Conservation (phyloP, 2,888 invertebrate species). For the Folsomia candida region DNA sequence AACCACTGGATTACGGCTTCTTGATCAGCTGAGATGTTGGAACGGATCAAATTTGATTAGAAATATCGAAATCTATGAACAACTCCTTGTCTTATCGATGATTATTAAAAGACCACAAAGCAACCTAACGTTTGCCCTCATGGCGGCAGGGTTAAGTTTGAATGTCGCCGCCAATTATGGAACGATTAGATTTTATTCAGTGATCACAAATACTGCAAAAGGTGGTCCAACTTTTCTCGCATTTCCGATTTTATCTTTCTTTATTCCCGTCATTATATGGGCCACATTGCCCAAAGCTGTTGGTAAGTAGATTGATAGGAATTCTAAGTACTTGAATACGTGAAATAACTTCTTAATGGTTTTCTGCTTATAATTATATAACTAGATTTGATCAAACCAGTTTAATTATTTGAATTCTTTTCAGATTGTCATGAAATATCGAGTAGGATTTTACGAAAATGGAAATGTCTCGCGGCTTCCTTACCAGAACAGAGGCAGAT, state of each 20-base stretch:
- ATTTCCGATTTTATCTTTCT: not conserved
- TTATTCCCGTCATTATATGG: not conserved
- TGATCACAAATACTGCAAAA: too few relatives aligned
- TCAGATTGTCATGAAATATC: too few relatives aligned
- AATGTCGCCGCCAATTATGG: not conserved
- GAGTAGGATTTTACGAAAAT: too few relatives aligned
- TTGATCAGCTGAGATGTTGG: not conserved
- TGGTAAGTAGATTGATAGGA: too few relatives aligned
- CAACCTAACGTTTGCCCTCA: not conserved
- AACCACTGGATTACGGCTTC: not conserved
- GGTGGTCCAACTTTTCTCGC: not conserved
- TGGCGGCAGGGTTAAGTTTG: not conserved
- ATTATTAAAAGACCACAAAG: not conserved
- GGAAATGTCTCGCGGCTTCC: too few relatives aligned
- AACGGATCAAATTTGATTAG: not conserved
- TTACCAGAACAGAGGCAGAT: too few relatives aligned
- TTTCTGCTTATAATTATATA: too few relatives aligned
- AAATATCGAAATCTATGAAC: not conserved
- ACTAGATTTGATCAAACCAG: too few relatives aligned
- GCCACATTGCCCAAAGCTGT: not conserved
- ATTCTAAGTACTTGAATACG: too few relatives aligned
- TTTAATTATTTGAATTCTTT: too few relatives aligned
- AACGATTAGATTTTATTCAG: not conserved
- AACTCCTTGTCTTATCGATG: not conserved
- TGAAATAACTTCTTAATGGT: too few relatives aligned